These are phyloP conservation scores for Sus scrofa DNA, from an alignment of 2,113 vertebrate genomes.

Conservation along the genomic window DNA sequence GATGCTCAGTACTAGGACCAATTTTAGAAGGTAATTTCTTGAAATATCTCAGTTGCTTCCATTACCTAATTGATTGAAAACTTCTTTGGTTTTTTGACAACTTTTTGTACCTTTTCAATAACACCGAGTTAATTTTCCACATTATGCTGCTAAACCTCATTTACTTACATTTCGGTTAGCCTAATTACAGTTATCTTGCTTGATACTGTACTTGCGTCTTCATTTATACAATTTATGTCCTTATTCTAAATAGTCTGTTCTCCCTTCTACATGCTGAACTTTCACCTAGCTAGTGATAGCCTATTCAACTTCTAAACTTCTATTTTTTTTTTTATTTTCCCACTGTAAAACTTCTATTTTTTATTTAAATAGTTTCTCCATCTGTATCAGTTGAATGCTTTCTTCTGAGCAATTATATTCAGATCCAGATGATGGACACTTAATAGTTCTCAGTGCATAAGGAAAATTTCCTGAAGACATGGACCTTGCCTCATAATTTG, in stretches of 20 bases:
- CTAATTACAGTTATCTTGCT: background rate
- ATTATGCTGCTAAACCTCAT: rapidly evolving
- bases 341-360: background rate
- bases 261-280: background rate
- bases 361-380: background rate
- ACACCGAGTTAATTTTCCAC: background rate
- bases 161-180: background rate
- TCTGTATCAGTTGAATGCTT: background rate
- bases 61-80: background rate
- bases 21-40: background rate
- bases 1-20: background rate
- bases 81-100: background rate
- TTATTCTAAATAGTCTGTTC: background rate
- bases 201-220: background rate
- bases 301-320: background rate
- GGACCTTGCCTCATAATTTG: background rate
- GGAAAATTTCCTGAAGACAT: background rate
- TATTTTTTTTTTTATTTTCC: no score
- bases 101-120: background rate
- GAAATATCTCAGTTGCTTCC: background rate
- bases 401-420: background rate
- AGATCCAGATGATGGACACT: background rate
- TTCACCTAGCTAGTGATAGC: background rate
- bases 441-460: background rate
- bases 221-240: background rate